Conservation (phyloP, 2,797 vertebrate species). For the Ara ararauna region DNA sequence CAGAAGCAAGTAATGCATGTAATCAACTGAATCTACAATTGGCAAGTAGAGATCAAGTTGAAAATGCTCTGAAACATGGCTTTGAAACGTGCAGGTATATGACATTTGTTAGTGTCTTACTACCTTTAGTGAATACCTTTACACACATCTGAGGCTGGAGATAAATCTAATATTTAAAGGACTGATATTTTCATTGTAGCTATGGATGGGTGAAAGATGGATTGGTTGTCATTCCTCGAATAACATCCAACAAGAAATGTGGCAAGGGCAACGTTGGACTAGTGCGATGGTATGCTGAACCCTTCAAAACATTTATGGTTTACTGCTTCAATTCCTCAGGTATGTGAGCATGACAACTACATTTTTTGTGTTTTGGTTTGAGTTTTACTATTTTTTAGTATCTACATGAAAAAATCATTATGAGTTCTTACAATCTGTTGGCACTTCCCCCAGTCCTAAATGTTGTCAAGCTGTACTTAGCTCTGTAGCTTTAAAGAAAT, state of each 20-base stretch:
- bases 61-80: constrained; percentile 63
- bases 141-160: neutral
- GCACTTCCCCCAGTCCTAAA: neutral
- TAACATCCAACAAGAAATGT: constrained; percentile 75
- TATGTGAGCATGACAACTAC: constrained; percentile 37
- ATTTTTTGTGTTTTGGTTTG: neutral
- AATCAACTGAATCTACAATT: constrained; percentile 62
- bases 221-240: constrained; percentile 75
- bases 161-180: neutral
- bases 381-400: neutral
- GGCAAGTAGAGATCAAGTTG: constrained; percentile 74
- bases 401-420: neutral
- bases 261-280: constrained; percentile 75
- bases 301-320: neutral
- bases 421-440: neutral
- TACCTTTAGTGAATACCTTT: neutral
- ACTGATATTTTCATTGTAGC: constrained; percentile 67
- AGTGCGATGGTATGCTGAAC: constrained; percentile 31
- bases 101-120: neutral
- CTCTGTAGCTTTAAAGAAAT: neutral
- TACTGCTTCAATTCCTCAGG: constrained; percentile 82
- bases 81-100: constrained; percentile 82
- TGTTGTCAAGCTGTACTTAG: neutral
- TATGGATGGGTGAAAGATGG: constrained; percentile 80
- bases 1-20: constrained; percentile 74